Percentiles rank a stretch among this genome's conserved stretches.
phyloP scores from a whole-genome alignment of 2,113 vertebrate genomes.

The Cyanoliseus patagonus region DNA sequence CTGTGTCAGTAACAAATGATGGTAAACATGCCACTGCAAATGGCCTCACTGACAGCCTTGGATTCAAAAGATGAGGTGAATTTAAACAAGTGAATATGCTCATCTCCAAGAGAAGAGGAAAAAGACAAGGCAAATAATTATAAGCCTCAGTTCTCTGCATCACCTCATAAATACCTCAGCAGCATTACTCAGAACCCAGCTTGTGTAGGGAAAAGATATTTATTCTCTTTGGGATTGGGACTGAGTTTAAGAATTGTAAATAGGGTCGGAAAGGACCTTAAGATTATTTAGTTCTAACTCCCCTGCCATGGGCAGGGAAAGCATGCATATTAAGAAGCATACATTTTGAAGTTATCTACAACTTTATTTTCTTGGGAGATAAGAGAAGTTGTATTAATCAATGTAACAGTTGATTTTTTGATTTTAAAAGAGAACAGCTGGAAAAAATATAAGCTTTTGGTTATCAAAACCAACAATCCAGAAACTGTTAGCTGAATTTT shows the following conservation, averaged over 20 bases:
- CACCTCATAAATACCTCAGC: neutral
- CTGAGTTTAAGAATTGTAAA: neutral
- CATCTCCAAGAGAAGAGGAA: neutral
- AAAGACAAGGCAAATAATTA: neutral
- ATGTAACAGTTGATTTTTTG: neutral
- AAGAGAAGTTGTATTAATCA: neutral
- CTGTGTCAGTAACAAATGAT: neutral
- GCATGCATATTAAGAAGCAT: neutral
- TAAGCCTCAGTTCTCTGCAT: neutral
- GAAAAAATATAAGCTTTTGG: neutral
- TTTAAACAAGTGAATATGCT: neutral
- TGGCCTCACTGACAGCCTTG: neutral
- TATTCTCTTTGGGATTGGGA: neutral
- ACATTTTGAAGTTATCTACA: neutral
- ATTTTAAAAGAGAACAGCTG: neutral
- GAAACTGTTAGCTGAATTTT: neutral
- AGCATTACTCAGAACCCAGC: neutral
- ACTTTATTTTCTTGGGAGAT: neutral
- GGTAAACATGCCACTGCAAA: neutral
- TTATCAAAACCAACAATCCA: neutral
- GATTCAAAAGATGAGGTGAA: neutral
- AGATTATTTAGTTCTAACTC: neutral
- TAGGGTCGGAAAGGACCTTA: neutral
- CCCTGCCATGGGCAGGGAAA: neutral
- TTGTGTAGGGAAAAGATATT: neutral